These are phyloP conservation scores for Carassius carassius DNA, from an alignment of 2,113 vertebrate genomes.

Conservation along the genomic window DNA sequence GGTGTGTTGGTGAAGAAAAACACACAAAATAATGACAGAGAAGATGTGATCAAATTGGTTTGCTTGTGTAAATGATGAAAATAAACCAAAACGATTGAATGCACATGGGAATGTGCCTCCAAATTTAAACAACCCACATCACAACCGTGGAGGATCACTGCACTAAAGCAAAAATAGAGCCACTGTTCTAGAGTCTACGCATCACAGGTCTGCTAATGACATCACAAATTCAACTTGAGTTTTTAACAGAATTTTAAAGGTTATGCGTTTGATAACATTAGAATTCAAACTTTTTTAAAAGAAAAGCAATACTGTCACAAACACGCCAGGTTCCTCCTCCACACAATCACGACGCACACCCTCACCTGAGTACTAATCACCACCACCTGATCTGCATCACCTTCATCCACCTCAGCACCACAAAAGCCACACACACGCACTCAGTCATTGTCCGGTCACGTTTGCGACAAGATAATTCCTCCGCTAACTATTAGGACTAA, in stretches of 20 bases:
- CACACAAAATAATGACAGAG: slow-evolving; percentile 82
- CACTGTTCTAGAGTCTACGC: not conserved
- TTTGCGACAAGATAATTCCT: no score
- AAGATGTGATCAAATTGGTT: slow-evolving; percentile 63
- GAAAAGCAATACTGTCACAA: no score
- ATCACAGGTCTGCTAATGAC: not conserved
- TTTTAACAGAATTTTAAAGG: no score
- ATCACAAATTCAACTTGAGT: not conserved
- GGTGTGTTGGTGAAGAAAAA: slow-evolving; percentile 79
- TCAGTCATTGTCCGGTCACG: no score
- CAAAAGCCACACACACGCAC: no score
- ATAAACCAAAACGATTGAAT: slow-evolving; percentile 21
- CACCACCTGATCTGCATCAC: no score
- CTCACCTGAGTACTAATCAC: no score
- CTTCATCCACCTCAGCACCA: no score
- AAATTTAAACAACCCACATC: not conserved
- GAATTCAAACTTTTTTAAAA: not conserved
- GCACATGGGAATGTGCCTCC: not conserved
- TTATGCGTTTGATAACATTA: no score
- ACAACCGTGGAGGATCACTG: not conserved
- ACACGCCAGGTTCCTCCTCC: no score
- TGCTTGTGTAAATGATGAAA: not conserved
- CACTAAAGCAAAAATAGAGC: not conserved
- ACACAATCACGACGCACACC: no score
- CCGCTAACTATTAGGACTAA: no score